Evolutionary conservation across 2,888 invertebrate genomes (phyloP).

Genomic region (Crioceris asparagi): DNA sequence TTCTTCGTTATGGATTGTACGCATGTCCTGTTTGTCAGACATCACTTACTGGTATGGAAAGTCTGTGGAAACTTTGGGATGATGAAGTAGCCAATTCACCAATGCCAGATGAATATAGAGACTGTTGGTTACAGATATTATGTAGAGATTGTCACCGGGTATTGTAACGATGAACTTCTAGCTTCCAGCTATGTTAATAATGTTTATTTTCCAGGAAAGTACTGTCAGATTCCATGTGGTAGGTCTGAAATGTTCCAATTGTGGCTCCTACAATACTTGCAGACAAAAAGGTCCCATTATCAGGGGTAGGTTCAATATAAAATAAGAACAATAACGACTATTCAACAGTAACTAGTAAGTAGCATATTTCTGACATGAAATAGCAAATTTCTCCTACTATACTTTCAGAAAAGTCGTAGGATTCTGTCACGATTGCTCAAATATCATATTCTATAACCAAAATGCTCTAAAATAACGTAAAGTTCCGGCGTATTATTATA

Average conservation of each 20-base stretch:
- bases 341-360: too few relatives aligned
- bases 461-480: too few relatives aligned
- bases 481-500: too few relatives aligned
- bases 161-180: constrained; percentile 13
- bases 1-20: constrained; percentile 67
- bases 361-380: too few relatives aligned
- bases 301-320: background rate
- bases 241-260: constrained; percentile 73
- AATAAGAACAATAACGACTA: too few relatives aligned
- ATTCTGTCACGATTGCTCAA: too few relatives aligned
- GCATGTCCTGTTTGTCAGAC: constrained; percentile 84
- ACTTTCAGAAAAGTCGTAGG: too few relatives aligned
- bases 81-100: constrained; percentile 71
- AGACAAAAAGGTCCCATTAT: constrained; percentile 52
- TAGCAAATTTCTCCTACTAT: too few relatives aligned
- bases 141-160: constrained; percentile 92
- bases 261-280: constrained; percentile 87
- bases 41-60: constrained; percentile 77
- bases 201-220: constrained; percentile 50
- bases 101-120: constrained; percentile 74
- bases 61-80: constrained; percentile 74
- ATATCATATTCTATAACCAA: too few relatives aligned
- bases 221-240: constrained; percentile 78
- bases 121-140: constrained; percentile 69
- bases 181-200: constrained; percentile 1